phyloP scores from a whole-genome alignment of 1,140 invertebrate genomes.

The Riptortus pedestris region DNA sequence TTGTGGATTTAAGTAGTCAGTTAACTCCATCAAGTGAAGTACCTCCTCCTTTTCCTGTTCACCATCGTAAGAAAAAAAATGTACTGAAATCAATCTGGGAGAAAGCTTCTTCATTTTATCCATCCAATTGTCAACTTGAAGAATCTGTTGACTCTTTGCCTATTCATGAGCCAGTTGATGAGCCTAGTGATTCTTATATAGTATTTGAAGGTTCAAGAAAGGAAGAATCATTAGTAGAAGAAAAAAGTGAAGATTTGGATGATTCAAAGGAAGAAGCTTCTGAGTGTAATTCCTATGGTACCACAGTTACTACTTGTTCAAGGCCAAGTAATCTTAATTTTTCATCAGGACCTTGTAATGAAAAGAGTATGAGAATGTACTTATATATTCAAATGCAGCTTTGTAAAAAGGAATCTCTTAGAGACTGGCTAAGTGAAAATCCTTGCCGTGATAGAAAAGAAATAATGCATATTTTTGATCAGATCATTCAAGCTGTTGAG shows the following conservation, averaged over 20 bases:
- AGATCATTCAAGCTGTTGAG: constrained; percentile 87
- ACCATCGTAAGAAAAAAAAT: constrained; percentile 15
- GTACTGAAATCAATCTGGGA: constrained; percentile 24
- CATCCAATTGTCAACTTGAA: neutral
- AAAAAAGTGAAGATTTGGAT: neutral
- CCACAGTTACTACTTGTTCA: neutral
- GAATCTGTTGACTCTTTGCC: constrained; percentile 2
- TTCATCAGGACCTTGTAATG: neutral
- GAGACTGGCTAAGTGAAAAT: constrained; percentile 70
- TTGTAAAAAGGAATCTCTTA: constrained; percentile 75
- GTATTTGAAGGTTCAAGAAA: constrained; percentile 35
- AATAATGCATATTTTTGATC: constrained; percentile 71
- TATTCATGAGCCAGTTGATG: neutral
- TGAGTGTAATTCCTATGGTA: neutral
- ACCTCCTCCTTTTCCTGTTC: neutral
- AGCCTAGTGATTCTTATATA: constrained; percentile 27
- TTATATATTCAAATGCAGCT: constrained; percentile 97
- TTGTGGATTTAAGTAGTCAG: constrained; percentile 26
- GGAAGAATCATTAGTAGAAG: constrained; percentile 22
- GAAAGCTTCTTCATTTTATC: constrained; percentile 22
- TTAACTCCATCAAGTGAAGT: constrained; percentile 26
- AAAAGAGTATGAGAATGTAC: constrained; percentile 30
- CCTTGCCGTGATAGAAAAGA: constrained; percentile 39
- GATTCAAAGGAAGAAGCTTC: constrained; percentile 12
- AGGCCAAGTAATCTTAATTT: neutral